Percentiles rank a stretch among this genome's conserved stretches.
These are phyloP conservation scores for Acanthurus tractus DNA, from an alignment of 2,797 vertebrate species.

Conservation along the genomic window DNA sequence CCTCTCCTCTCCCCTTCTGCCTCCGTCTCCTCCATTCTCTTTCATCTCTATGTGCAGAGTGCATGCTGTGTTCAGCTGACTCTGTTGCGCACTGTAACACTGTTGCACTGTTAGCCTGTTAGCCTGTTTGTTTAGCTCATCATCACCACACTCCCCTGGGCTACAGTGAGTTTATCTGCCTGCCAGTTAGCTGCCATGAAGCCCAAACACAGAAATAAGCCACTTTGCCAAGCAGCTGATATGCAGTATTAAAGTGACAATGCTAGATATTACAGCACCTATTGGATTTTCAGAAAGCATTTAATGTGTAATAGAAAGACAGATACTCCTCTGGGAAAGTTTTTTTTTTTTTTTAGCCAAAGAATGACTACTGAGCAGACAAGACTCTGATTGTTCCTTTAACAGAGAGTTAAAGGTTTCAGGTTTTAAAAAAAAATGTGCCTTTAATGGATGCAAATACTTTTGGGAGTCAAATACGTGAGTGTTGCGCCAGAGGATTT, in stretches of 20 bases:
- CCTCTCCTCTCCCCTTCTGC: neutral
- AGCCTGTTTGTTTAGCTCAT: conserved; percentile 79
- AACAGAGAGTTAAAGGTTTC: conserved; percentile 19
- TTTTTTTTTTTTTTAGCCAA: neutral
- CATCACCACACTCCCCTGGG: conserved; percentile 73
- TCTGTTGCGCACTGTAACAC: conserved; percentile 27
- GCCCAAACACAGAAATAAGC: conserved; percentile 63
- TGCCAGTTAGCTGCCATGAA: conserved; percentile 74
- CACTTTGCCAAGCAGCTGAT: conserved; percentile 58
- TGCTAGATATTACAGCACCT: conserved; percentile 18
- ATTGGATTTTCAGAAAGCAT: conserved; percentile 39
- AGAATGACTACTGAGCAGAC: conserved; percentile 16
- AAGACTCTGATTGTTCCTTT: neutral
- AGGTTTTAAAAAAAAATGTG: neutral
- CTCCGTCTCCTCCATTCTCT: conserved; percentile 12
- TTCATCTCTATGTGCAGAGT: conserved; percentile 31
- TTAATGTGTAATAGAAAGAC: conserved; percentile 11
- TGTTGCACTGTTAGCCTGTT: conserved; percentile 55
- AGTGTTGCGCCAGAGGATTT: neutral
- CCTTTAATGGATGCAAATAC: neutral
- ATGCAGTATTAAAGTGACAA: conserved; percentile 20
- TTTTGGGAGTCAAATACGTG: neutral
- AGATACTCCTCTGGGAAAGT: conserved; percentile 3
- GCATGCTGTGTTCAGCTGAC: conserved; percentile 58
- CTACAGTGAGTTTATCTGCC: conserved; percentile 65